Base-by-base conservation (phyloP, 2,888 invertebrate species). In the Amorpha juglandis region DNA sequence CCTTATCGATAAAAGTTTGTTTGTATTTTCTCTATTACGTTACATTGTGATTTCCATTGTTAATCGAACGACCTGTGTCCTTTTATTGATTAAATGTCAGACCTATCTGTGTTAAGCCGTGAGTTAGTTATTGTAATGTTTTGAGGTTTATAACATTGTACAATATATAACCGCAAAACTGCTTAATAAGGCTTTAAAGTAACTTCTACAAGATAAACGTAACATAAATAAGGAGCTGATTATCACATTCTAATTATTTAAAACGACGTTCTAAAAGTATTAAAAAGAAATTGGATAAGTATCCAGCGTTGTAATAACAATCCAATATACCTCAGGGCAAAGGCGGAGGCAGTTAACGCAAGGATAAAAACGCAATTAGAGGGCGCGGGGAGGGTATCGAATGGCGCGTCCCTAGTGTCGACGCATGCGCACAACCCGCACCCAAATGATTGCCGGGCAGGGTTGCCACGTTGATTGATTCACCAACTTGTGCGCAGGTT, bases 401-500 rank as follows among this genome's bases (percentile, higher is more conserved):
- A 42, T 58, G 19, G 42, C 58, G 58, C 58, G 58, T 58, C 58
- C 58, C 58, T 58, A 58, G 58, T 19, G 58, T 58, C 19, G 42
- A 58, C 91, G 92, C 92, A 87, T 89, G 92, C 92, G 92, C 83
- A 79, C 62, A 76, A 68, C 67, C 66, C 68, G 68, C 74, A 75
- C 72, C 74, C 75, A 45, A 81, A 81, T 82, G 81, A 86, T 83
- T 82, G 87, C 90, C 84, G 85, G 86, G 63, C 66, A 63, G 52
- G 86, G 84, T 85, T 81, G 81, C 82, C 80, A 83, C 85, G 90
- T 88, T 91, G 92, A 92, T 91, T 92, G 92, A 91, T 92, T 92
- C 91, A 87, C 84, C 82, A 88, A 91, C 86, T 91, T 90, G 87
- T 83, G 90, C 91, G 87, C 90, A 91, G 91, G 90, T 89, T 89